Conservation (phyloP, 2,797 vertebrate genomes). For the Hemitrygon akajei region DNA sequence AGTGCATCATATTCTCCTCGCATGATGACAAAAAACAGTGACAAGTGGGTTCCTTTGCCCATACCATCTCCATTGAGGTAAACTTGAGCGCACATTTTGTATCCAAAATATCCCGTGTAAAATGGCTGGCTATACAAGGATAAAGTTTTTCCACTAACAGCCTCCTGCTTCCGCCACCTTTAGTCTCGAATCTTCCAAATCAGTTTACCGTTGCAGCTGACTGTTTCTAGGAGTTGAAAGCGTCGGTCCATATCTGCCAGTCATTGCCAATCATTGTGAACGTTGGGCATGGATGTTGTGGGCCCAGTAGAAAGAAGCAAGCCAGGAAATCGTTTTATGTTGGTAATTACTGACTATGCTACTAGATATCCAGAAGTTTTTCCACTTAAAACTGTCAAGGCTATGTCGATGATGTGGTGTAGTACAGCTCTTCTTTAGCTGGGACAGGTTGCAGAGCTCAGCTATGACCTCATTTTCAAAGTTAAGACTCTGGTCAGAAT, state of each 20-base stretch:
- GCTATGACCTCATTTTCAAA: too few relatives aligned
- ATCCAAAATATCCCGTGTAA: slow-evolving; percentile 95
- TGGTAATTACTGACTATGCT: too few relatives aligned
- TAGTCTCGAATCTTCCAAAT: slow-evolving; percentile 98
- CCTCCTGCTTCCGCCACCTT: slow-evolving; percentile 91
- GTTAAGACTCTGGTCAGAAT: too few relatives aligned
- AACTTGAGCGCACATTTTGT: slow-evolving; percentile 95
- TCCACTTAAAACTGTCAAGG: too few relatives aligned
- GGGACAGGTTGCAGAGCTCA: too few relatives aligned
- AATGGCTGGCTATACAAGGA: slow-evolving; percentile 96
- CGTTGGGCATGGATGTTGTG: too few relatives aligned
- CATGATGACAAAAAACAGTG: slow-evolving; percentile 97
- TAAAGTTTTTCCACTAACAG: slow-evolving; percentile 84
- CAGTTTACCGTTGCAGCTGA: slow-evolving; percentile 87
- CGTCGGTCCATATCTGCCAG: slow-evolving; percentile 96
- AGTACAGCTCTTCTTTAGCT: too few relatives aligned
- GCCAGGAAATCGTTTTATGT: too few relatives aligned
- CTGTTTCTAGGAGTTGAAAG: slow-evolving; percentile 92
- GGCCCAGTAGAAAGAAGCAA: too few relatives aligned
- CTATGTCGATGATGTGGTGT: too few relatives aligned
- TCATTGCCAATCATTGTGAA: too few relatives aligned
- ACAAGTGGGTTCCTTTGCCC: slow-evolving; percentile 94
- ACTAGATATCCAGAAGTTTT: too few relatives aligned
- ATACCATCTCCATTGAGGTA: slow-evolving; percentile 96
- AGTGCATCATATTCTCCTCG: slow-evolving; percentile 90